These are phyloP conservation scores for Sebastes hopkinsi DNA, from an alignment of 2,797 vertebrate genomes.

Conservation along the genomic window DNA sequence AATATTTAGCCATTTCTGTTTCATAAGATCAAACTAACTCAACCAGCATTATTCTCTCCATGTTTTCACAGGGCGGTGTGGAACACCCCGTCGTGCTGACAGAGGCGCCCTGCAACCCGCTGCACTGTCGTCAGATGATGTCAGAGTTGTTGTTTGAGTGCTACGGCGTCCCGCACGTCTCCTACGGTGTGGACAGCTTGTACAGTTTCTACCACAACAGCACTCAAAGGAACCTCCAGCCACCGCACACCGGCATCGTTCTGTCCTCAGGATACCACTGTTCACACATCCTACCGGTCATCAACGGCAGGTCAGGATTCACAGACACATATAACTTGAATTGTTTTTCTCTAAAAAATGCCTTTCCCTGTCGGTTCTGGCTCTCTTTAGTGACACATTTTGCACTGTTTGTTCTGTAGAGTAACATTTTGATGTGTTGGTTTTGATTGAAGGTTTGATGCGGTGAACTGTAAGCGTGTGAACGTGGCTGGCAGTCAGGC, in stretches of 20 bases:
- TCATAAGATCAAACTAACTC: not conserved
- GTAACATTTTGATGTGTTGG: not conserved
- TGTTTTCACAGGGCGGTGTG: constrained; percentile 83
- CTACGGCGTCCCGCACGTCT: constrained; percentile 90
- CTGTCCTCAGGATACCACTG: constrained; percentile 95
- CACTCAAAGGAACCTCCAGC: constrained; percentile 47
- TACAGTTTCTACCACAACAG: constrained; percentile 92
- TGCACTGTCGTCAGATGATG: constrained; percentile 97
- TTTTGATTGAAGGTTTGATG: constrained; percentile 86
- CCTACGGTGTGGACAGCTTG: constrained; percentile 92
- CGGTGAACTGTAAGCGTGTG: constrained; percentile 92
- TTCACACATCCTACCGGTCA: constrained; percentile 93
- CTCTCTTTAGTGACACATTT: not conserved
- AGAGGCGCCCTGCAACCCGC: constrained; percentile 93
- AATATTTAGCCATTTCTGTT: not conserved
- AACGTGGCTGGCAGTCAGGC: constrained; percentile 95
- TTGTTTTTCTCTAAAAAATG: not conserved
- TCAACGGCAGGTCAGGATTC: constrained; percentile 90
- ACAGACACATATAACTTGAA: too few species aligned
- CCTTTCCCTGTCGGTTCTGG: accelerated
- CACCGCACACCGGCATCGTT: constrained; percentile 85
- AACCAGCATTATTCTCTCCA: not conserved
- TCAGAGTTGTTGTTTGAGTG: constrained; percentile 96
- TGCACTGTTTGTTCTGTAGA: not conserved
- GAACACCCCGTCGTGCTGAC: constrained; percentile 94